A percentile compares a stretch with the other conserved stretches of the same genome.
phyloP scores from a whole-genome alignment of 2,113 vertebrate genomes.

The Sceloporus tristichus region DNA sequence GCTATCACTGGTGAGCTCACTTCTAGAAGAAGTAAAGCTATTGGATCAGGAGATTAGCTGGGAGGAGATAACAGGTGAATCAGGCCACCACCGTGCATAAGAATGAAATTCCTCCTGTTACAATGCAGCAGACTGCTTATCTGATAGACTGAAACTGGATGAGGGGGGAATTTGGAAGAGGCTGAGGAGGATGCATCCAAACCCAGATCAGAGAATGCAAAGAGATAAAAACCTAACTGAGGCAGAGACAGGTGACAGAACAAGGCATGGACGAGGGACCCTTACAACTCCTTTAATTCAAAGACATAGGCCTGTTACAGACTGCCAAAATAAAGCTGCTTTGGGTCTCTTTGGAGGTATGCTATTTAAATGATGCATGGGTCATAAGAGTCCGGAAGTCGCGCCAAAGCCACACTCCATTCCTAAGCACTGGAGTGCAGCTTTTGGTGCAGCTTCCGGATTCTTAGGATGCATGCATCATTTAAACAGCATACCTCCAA shows the following conservation, averaged over 20 bases:
- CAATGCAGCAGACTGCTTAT: background rate
- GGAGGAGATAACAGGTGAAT: slow-evolving; percentile 32
- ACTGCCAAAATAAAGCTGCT: too few relatives aligned
- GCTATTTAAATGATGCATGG: too few relatives aligned
- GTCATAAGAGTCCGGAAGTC: too few relatives aligned
- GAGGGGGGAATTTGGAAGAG: background rate
- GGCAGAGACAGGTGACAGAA: background rate
- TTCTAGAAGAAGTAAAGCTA: background rate
- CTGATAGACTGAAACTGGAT: background rate
- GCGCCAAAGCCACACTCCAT: too few relatives aligned
- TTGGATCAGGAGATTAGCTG: slow-evolving; percentile 25
- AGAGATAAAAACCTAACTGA: background rate
- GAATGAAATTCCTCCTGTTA: background rate
- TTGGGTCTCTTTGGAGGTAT: too few relatives aligned
- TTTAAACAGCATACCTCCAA: too few relatives aligned
- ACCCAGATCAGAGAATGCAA: background rate
- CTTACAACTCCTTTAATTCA: too few relatives aligned
- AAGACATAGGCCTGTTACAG: too few relatives aligned
- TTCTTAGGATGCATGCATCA: too few relatives aligned
- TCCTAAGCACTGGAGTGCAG: too few relatives aligned
- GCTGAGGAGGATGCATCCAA: background rate
- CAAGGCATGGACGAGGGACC: background rate
- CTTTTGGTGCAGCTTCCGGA: too few relatives aligned
- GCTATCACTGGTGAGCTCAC: slow-evolving; percentile 24
- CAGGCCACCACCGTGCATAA: background rate